phyloP scores from a whole-genome alignment of 2,888 invertebrate genomes.

The Dione vanillae region DNA sequence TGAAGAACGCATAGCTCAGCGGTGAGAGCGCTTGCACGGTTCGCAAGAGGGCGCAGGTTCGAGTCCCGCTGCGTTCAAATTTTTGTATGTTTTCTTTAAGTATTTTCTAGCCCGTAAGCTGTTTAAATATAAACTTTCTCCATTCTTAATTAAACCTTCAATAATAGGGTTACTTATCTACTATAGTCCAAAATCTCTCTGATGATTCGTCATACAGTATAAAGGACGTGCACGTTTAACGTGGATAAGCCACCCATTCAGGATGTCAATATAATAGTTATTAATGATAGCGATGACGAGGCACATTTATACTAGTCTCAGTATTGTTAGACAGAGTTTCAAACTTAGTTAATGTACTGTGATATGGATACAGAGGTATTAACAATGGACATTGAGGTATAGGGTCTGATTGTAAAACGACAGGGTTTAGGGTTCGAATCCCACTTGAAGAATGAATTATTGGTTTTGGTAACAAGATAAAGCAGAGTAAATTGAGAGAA shows the following conservation, averaged over 20 bases:
- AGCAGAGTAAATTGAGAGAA: no score
- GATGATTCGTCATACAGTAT: not conserved
- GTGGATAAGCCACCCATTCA: conserved; percentile 1
- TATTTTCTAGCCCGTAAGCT: no score
- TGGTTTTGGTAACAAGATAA: no score
- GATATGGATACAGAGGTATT: not conserved
- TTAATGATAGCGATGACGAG: conserved; percentile 11
- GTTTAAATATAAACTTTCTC: no score
- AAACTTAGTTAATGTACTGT: conserved; percentile 1
- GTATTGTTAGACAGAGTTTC: conserved; percentile 7
- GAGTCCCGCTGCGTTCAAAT: no score
- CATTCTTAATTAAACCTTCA: not conserved
- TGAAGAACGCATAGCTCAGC: no score
- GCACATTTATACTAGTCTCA: conserved; percentile 4
- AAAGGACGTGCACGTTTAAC: not conserved
- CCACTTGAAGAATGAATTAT: no score
- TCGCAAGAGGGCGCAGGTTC: no score
- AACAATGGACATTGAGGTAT: not conserved
- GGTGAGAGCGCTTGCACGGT: no score
- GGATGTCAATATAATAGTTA: conserved; percentile 16
- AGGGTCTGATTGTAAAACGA: no score
- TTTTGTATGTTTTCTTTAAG: no score
- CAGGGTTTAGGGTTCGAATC: no score
- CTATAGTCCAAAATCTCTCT: not conserved
- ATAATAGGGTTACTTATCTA: not conserved